Evolutionary conservation across 2,797 vertebrate genomes (phyloP).

Genomic region (Characodon lateralis): DNA sequence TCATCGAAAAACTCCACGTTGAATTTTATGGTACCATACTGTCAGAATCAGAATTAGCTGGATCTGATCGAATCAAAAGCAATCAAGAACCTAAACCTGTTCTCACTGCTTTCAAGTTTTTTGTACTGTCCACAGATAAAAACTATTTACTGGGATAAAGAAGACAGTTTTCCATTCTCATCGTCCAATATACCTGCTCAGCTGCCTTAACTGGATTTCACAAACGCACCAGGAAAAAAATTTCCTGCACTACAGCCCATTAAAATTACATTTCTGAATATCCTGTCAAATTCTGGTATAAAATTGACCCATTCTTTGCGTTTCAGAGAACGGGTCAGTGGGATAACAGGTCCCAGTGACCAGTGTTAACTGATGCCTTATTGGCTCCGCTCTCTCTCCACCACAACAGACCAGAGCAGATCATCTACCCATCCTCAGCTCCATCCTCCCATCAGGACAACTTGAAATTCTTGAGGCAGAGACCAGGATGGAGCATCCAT

Average conservation of each 20-base stretch:
- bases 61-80: not conserved
- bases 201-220: not conserved
- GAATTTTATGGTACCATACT: not conserved
- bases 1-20: not conserved
- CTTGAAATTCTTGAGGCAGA: not conserved
- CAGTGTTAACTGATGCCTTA: too few relatives aligned
- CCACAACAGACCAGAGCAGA: too few relatives aligned
- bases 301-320: not conserved
- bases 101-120: not conserved
- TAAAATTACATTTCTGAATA: not conserved
- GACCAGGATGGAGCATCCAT: not conserved
- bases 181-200: not conserved
- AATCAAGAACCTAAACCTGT: not conserved
- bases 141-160: constrained; percentile 3
- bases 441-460: not conserved
- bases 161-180: not conserved
- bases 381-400: too few relatives aligned
- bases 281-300: not conserved
- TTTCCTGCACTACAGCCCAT: not conserved
- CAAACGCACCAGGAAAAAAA: not conserved
- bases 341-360: too few relatives aligned
- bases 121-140: not conserved
- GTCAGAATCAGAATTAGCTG: constrained; percentile 7
- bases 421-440: too few relatives aligned
- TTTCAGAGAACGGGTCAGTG: not conserved